Base-by-base conservation (phyloP, 1,140 invertebrate species). In the Apis florea region DNA sequence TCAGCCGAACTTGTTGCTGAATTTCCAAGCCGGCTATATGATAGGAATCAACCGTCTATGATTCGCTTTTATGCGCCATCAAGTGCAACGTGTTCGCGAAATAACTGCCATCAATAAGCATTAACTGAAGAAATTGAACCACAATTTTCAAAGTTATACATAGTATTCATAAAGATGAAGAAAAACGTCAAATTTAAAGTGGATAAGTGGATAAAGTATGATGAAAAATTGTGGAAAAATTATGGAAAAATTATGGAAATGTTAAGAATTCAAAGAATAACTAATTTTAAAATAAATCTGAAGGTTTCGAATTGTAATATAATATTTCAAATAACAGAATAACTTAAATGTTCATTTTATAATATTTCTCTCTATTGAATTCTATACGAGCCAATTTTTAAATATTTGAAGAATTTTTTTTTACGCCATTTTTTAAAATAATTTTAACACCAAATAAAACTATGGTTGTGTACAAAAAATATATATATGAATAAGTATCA, bases 1-100 rank as follows among this genome's bases (percentile, higher is more conserved):
- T 56, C 77, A n/a, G 47, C 56, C 66, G 69, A 86, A 86, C 77
- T 84, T 83, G 84, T 86, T 86, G 69, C 85, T 80, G 67, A 79
- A 83, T 49, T 83, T 54, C 31, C 26, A 21, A 21, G 15, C 61
- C 61, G 10, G n/a, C 9, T 2, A 49, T 61, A 24, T 8, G n/a
- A 67, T 49, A 24, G 15, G 75, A 81, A 75, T 75, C 51, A 5
- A 11, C 2, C 53, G 53, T 10, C 40, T 59, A 19, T 26, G 21
- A 75, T 67, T 73, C 51, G 31, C 26, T 68, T 49, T 72, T 49
- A 64, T 54, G 21, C 31, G 11, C 11, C 51, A 61, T 70, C 40
- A 56, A 53, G 26, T 54, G 10, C 10, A 40, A n/a, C 1, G 31
- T 31, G 8, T 9, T 51, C 61, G 9, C 19, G 9, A 12, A 64